Conservation (phyloP, 2,113 vertebrate genomes). For the Neolamprologus sp. region DNA sequence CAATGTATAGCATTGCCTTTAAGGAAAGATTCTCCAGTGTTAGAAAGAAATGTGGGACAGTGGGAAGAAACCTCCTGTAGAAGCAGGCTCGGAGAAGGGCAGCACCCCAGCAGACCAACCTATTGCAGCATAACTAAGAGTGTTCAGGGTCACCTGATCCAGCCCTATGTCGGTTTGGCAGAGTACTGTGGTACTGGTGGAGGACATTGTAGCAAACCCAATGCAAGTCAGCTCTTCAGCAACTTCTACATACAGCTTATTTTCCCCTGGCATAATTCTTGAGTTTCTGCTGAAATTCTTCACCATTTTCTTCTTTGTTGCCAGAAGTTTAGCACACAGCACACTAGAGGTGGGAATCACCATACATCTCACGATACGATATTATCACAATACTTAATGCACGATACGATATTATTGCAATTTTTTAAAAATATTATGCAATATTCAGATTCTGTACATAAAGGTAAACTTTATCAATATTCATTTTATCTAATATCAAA, state of each 20-base stretch:
- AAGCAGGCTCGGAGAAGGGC: background rate
- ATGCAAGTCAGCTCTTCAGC: background rate
- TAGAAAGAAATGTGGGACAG: background rate
- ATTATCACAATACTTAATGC: too few relatives aligned
- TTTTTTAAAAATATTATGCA: too few relatives aligned
- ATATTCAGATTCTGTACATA: too few relatives aligned
- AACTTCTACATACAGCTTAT: background rate
- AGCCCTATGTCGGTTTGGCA: background rate
- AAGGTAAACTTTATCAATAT: too few relatives aligned
- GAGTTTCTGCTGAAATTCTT: background rate
- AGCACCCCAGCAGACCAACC: background rate
- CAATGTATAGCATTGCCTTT: background rate
- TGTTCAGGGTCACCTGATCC: background rate
- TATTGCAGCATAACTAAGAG: background rate
- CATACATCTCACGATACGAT: too few relatives aligned
- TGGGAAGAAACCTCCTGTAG: background rate
- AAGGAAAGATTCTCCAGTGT: background rate
- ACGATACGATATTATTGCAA: too few relatives aligned
- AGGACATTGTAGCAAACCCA: background rate
- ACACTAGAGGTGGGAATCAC: too few relatives aligned
- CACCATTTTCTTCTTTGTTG: background rate
- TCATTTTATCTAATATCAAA: too few relatives aligned
- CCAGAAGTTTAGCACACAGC: background rate
- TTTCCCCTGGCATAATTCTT: background rate
- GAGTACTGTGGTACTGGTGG: background rate